Base-by-base conservation (phyloP, 2,797 vertebrate genomes). In the Ceryle rudis region DNA sequence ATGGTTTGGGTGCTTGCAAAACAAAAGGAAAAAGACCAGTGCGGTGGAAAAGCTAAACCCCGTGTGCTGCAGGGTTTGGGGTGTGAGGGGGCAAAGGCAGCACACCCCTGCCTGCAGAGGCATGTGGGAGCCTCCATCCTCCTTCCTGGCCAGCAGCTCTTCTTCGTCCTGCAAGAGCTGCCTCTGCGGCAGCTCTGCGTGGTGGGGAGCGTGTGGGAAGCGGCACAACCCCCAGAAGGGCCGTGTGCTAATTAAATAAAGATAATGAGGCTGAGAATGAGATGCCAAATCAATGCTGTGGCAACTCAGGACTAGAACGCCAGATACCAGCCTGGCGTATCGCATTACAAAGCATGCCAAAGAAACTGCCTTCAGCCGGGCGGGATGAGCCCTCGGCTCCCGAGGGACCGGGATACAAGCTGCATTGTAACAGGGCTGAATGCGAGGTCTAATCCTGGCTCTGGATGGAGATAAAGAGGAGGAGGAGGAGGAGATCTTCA, bases 391-490 rank as follows among this genome's bases (percentile, higher is more conserved):
- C 85, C 74, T 78, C 64, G 2, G 33, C 79, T 93, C 96, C 94
- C 62, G 1, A 61, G 81, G 83, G 93, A 90, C 46, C 2, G 2
- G 81, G 93, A 93, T 94, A 66, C 92, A 73, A 96, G 75, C 87
- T 23, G 82, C 72, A 92, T 91, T 93, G 94, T 95, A 93, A 88
- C 78, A 66, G 81, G 82, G 83, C 67, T 95, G 97, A 97, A 97
- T 85, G 49, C 31, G 5, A 80, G 70, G 81, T 89, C 91, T 89
- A 94, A 96, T 96, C 95, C 90, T 46, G 83, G 97, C 95, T 98
- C 97, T 97, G 95, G 91, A 95, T 88, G 95, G 93, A 95, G 97
- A 98, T 98, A 98, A 98, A 98, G 84, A 96, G 81, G 81, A 92
- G 92, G 96, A 98, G 97, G 96, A 75, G 86, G 60, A 93, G 91